Conservation (phyloP, 2,113 vertebrate genomes). For the Corythaeola cristata region DNA sequence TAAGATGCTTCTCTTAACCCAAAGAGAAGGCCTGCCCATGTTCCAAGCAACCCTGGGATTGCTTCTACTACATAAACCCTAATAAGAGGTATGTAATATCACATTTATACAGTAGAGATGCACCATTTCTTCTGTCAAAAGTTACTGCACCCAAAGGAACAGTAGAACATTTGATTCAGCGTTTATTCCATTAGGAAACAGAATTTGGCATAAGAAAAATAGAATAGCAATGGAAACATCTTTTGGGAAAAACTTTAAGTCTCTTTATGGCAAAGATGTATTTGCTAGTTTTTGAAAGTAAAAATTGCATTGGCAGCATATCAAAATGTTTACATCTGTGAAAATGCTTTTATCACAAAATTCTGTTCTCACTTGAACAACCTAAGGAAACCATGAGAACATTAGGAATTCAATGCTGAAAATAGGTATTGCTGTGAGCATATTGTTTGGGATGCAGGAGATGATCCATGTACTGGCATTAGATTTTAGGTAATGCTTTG, state of each 20-base stretch:
- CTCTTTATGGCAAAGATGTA: background rate
- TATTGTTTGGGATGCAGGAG: background rate
- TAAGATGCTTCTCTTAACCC: background rate
- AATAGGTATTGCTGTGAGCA: background rate
- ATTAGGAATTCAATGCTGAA: background rate
- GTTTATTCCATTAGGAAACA: background rate
- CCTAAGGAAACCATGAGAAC: background rate
- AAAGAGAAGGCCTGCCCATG: background rate
- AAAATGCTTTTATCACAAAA: background rate
- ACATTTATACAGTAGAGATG: background rate
- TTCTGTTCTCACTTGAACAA: background rate
- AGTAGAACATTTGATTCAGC: background rate
- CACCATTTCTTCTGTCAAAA: background rate
- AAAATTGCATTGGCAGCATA: background rate
- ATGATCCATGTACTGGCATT: background rate
- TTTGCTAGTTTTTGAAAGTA: slow-evolving; percentile 14
- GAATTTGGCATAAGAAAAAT: background rate
- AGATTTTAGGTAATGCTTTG: background rate
- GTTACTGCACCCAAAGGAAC: background rate
- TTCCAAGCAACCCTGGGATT: background rate
- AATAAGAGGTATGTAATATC: background rate
- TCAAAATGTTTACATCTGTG: slow-evolving; percentile 15
- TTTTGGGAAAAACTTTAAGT: background rate
- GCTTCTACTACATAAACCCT: background rate
- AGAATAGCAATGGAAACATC: background rate